phyloP scores from a whole-genome alignment of 2,888 invertebrate genomes.

The Panorpa germanica region DNA sequence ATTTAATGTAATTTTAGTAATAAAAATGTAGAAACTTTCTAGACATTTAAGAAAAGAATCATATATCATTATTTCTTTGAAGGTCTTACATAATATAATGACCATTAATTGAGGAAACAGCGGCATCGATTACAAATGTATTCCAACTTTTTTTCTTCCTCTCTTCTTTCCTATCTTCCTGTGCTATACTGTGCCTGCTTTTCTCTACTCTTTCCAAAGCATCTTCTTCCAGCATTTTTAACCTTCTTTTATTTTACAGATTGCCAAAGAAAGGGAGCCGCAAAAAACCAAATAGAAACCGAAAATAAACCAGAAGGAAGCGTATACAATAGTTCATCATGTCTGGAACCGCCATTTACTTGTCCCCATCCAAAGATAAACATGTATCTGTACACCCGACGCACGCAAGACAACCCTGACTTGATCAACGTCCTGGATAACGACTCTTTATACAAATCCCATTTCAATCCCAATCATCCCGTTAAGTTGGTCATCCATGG shows the following conservation, averaged over 20 bases:
- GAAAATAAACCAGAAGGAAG: constrained; percentile 37
- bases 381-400: constrained; percentile 64
- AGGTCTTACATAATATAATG: too few species aligned
- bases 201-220: neutral
- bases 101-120: too few species aligned
- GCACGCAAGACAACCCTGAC: constrained; percentile 56
- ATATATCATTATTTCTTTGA: too few species aligned
- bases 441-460: constrained; percentile 50
- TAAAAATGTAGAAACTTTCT: too few species aligned
- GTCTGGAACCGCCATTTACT: constrained; percentile 57
- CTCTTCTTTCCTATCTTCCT: too few species aligned
- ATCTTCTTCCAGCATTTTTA: constrained; percentile 9
- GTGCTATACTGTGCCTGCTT: too few species aligned
- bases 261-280: constrained; percentile 22
- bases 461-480: constrained; percentile 57
- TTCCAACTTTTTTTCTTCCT: too few species aligned
- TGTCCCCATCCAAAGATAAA: constrained; percentile 73
- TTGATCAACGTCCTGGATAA: constrained; percentile 47
- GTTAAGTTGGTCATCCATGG: constrained; percentile 84
- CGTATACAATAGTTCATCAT: constrained; percentile 61
- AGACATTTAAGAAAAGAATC: too few species aligned
- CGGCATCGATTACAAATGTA: too few species aligned
- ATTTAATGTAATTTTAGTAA: too few species aligned
- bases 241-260: constrained; percentile 23
- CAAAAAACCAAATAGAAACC: constrained; percentile 21